phyloP scores from a whole-genome alignment of 2,113 vertebrate genomes.

The Hippoglossus stenolepis region DNA sequence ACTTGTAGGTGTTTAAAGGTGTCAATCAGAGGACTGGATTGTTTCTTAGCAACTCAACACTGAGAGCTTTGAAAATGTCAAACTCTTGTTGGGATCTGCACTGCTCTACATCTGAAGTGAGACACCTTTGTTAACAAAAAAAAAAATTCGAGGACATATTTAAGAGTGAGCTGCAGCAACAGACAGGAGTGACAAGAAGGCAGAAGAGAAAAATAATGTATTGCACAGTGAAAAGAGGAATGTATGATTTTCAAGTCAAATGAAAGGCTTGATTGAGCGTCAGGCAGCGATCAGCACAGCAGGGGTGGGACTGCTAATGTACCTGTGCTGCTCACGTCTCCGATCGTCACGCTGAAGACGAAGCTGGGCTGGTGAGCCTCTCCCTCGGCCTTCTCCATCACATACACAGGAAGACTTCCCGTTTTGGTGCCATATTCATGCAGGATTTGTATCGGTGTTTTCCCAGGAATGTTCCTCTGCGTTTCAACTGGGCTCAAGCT shows the following conservation, averaged over 20 bases:
- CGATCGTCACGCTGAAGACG: constrained; percentile 83
- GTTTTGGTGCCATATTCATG: constrained; percentile 89
- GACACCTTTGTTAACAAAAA: too few species aligned
- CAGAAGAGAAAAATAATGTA: constrained; percentile 2
- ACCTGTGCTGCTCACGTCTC: constrained; percentile 84
- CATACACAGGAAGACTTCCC: constrained; percentile 84
- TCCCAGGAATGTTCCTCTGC: constrained; percentile 74
- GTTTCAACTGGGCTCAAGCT: constrained; percentile 71
- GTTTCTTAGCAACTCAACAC: too few species aligned
- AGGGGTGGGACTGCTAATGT: constrained; percentile 6
- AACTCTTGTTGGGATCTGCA: too few species aligned
- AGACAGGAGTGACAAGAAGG: background rate
- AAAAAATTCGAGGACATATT: too few species aligned
- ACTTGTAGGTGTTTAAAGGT: too few species aligned
- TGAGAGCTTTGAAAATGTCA: too few species aligned
- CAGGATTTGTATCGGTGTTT: constrained; percentile 91
- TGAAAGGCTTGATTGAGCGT: background rate
- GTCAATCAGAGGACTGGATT: too few species aligned
- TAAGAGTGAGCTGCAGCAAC: background rate
- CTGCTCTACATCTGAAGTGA: too few species aligned
- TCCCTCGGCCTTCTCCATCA: constrained; percentile 86
- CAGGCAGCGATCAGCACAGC: constrained; percentile 9
- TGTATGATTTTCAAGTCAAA: background rate
- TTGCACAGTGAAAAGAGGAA: too few species aligned
- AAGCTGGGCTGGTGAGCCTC: constrained; percentile 85